A percentile compares a stretch with the other conserved stretches of the same genome.
These are phyloP conservation scores for Drosophila tropicalis DNA, from an alignment of 1,140 invertebrate genomes.

Conservation along the genomic window DNA sequence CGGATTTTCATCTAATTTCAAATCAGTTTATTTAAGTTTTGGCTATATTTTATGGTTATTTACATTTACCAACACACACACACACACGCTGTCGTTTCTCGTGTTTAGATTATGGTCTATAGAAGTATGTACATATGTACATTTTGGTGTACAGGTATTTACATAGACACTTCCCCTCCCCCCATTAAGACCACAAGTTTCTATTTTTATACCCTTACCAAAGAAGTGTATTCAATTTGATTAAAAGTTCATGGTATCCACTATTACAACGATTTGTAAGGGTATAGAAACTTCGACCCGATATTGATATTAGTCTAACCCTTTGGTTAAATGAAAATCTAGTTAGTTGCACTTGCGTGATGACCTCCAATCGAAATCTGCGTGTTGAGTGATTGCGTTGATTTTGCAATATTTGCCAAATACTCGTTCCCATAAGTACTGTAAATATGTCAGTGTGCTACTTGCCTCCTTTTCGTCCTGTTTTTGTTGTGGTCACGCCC, in stretches of 20 bases:
- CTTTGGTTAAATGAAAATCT: not conserved
- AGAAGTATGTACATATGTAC: not conserved
- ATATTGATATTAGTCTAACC: no score
- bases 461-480: not conserved
- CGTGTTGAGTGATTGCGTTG: constrained; percentile 8
- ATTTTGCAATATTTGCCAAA: constrained; percentile 15
- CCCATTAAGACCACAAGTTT: not conserved
- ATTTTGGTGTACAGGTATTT: not conserved
- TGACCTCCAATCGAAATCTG: constrained; percentile 15
- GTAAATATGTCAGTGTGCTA: not conserved
- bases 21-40: constrained; percentile 6
- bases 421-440: not conserved
- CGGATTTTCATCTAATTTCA: not conserved
- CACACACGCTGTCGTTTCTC: not conserved
- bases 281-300: no score
- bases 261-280: no score
- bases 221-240: not conserved
- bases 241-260: no score
- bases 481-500: not conserved
- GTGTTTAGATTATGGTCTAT: constrained; percentile 8
- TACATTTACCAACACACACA: not conserved
- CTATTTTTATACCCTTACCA: not conserved
- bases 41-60: constrained; percentile 10
- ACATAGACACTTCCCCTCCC: not conserved
- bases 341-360: not conserved